Evolutionary conservation across 2,113 vertebrate genomes (phyloP).

Genomic region (Myiozetetes cayanensis): DNA sequence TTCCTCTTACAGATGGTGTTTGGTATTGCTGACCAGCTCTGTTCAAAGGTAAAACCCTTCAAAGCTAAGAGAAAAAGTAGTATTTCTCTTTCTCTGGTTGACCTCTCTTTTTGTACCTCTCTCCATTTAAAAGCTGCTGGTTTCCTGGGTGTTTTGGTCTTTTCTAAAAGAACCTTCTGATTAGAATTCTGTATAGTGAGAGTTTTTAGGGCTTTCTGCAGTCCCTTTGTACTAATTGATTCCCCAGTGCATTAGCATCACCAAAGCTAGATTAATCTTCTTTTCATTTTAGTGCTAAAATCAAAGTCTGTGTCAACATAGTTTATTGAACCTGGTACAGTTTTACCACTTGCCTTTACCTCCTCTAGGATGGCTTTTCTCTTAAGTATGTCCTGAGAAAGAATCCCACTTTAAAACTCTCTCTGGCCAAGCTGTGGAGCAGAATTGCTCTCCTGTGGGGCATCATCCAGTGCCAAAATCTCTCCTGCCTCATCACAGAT

Average conservation of each 20-base stretch:
- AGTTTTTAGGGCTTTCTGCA: not conserved
- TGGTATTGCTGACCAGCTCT: not conserved
- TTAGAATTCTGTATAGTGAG: not conserved
- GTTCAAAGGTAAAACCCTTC: not conserved
- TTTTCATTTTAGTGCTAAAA: conserved; percentile 5
- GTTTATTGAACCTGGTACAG: not conserved
- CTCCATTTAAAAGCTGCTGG: not conserved
- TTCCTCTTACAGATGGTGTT: not conserved
- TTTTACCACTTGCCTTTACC: not conserved
- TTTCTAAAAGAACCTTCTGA: not conserved
- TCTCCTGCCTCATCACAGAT: not conserved
- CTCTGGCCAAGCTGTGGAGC: not conserved
- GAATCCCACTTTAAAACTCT: not conserved
- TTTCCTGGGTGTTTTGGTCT: conserved; percentile 14
- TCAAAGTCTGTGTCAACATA: not conserved
- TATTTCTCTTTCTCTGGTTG: not conserved
- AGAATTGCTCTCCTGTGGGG: not conserved
- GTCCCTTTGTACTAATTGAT: not conserved
- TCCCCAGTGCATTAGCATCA: not conserved
- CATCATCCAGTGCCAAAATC: not conserved
- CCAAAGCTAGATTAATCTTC: conserved; percentile 29
- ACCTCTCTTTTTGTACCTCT: not conserved
- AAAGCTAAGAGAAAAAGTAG: not conserved
- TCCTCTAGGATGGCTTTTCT: not conserved
- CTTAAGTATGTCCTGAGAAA: not conserved